These are phyloP conservation scores for Thyatira batis DNA, from an alignment of 2,888 invertebrate genomes.

Conservation along the genomic window DNA sequence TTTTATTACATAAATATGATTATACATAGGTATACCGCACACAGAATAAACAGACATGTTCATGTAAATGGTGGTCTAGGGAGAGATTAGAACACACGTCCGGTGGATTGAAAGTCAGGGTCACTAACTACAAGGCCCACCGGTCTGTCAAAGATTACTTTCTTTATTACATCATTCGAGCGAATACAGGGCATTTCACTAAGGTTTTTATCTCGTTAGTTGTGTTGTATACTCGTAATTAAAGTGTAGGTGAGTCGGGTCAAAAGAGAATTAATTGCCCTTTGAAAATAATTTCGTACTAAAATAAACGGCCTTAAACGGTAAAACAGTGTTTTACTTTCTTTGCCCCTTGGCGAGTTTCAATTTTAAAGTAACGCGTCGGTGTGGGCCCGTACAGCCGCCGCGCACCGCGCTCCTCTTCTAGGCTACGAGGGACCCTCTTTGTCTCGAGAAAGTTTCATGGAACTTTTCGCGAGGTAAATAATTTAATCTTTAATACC, in stretches of 20 bases:
- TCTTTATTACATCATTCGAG: not conserved
- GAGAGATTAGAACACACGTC: too few species aligned
- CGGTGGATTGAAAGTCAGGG: too few species aligned
- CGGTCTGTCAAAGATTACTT: not conserved
- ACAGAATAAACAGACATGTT: too few species aligned
- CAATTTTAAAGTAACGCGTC: slow-evolving; percentile 51
- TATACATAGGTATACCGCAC: too few species aligned
- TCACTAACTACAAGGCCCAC: not conserved
- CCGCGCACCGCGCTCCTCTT: slow-evolving; percentile 21
- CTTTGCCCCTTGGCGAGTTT: slow-evolving; percentile 53
- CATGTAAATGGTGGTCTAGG: too few species aligned
- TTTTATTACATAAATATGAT: too few species aligned
- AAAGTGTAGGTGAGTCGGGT: slow-evolving; percentile 30
- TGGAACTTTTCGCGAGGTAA: slow-evolving; percentile 66
- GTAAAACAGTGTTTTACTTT: slow-evolving; percentile 49
- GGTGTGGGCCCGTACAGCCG: slow-evolving; percentile 18
- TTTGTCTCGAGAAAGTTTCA: slow-evolving; percentile 61
- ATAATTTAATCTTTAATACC: slow-evolving; percentile 75
- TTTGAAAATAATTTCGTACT: slow-evolving; percentile 53
- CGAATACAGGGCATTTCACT: not conserved
- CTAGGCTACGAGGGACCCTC: slow-evolving; percentile 45
- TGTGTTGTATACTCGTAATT: slow-evolving; percentile 16
- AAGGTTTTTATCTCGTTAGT: slow-evolving; percentile 18
- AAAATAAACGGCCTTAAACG: slow-evolving; percentile 49
- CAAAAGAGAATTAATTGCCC: slow-evolving; percentile 44